Evolutionary conservation across 2,113 vertebrate genomes (phyloP), one percentile per base, ranked within the genome.

Genomic region (Hippocampus guttulatus): DNA sequence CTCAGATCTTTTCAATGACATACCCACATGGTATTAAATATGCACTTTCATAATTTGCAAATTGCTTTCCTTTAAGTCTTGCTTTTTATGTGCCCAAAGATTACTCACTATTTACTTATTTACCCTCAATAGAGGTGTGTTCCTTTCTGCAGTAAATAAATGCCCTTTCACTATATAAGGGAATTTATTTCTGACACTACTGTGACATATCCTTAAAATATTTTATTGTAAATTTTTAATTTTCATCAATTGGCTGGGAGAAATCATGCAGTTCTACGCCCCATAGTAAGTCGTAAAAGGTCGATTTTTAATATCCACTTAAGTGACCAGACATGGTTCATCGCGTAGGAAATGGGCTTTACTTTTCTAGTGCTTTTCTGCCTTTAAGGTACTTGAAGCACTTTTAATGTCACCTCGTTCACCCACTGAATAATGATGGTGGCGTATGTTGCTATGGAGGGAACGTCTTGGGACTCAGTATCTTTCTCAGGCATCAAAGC

Each of bases 331-430:
- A 47, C 16, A 18, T 16, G 41, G 12, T 45, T 65, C 41, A 65
- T 45, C 40, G 63, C n/a, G 41, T 45, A 14, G n/a, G n/a, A 65
- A 65, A 65, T 47, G n/a, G 63, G 41, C 63, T 65, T 64, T 41
- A 45, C 41, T 65, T 65, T 43, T 45, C 40, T 15, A 45, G 40
- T 27, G 41, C 12, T 47, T 65, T 47, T 47, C 23, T 23, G 14
- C 63, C n/a, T 45, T 65, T 14, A 47, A 45, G 2, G n/a, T 65
- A 16, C 41, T 45, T 65, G 43, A 65, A 65, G 41, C 41, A 25
- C 12, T 64, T 45, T 23, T 64, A 64, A 64, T 64, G 63, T 65
- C 40, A 47, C 63, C 63, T 45, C 63, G 43, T 47, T 65, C n/a
- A 65, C 63, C 21, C 41, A 45, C 43, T 47, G 63, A 65, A 65